Base-by-base conservation (phyloP, 1,140 invertebrate genomes). In the Manduca sexta region DNA sequence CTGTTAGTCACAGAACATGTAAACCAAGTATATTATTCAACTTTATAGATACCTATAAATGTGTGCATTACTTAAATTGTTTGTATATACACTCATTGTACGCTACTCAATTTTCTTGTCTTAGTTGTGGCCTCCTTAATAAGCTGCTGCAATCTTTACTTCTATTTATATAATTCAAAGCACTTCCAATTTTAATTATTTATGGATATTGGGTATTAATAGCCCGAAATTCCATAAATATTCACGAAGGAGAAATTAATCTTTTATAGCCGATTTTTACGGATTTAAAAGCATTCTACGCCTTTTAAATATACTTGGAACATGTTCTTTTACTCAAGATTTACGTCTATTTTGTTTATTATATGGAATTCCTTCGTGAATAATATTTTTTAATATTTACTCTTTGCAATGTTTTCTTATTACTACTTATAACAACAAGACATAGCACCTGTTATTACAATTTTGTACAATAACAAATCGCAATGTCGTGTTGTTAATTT, bases 341-440 rank as follows among this genome's bases (percentile, higher is more conserved):
- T n/a, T n/a, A n/a, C n/a, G n/a, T n/a, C n/a, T n/a, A n/a, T n/a
- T n/a, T n/a, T n/a, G n/a, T n/a, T n/a, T n/a, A n/a, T 49, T 35
- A 16, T 13, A 3, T 38, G 51, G 52, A 58, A 30, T 57, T 64
- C 65, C 58, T 57, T 60, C 60, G 63, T 61, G 52, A 53, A 64
- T 62, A 41, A 43, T 41, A 58, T 65, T 76, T 59, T 61, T 50
- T 68, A 8, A 58, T 63, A 48, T 54, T 61, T 65, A 69, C 71
- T 80, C 77, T 85, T 85, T 85, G 82, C 82, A 85, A 85, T 85
- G 82, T 85, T 85, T 85, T 79, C 78, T 74, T 75, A 59, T 60
- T 17, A 12, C 34, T 45, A 40, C 49, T n/a, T n/a, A n/a, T n/a
- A 55, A 59, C 59, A 64, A 48, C 52, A 61, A 45, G 51, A 54